Base-by-base conservation (phyloP, 2,113 vertebrate species). In the Sphaerodactylus townsendi region DNA sequence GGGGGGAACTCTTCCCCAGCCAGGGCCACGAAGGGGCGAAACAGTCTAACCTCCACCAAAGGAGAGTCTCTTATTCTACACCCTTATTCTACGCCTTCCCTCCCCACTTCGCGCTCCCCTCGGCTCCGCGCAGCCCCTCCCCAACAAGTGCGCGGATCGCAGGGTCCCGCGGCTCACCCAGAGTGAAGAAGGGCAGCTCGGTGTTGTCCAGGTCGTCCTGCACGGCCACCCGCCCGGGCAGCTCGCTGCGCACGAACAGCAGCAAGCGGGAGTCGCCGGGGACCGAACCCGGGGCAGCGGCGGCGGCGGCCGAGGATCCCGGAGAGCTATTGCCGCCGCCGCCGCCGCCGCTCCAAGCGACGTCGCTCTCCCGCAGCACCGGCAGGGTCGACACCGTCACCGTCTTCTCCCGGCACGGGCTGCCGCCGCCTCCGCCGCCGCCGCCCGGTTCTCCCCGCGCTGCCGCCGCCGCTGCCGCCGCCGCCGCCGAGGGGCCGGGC, bases 191-290 rank as follows among this genome's bases (percentile, higher is more conserved):
- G 81, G 98, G 98, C 91, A 99, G 98, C 95, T 98, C 98, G 6
- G 98, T 99, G 96, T 99, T 99, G 95, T 99, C 98, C 94, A 99
- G 97, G 95, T 99, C 98, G 96, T 99, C 98, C 96, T 98, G 97
- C 85, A 99, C 98, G 50, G 98, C 97, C 91, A 99, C 97, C 95
- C 96, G 96, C 88, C 98, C 98, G 56, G 98, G 98, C 92, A 99
- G 95, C 95, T 99, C 98, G 89, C 96, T 99, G 89, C 98, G 96
- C 93, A 99, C 97, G 95, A 99, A 98, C 90, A 99, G 96, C 87
- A 98, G 94, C 87, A 99, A 96, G 80, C 98, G 97, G 92, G 98
- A 98, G 92, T 99, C 80, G 96, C 93, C 89, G 92, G 17, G 81
- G 85, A 90, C 10, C 44, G 41, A 65, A 2, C 59, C 62, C 21